Evolutionary conservation across 1,140 invertebrate species (phyloP).

Genomic region (Drosophila gunungcola): DNA sequence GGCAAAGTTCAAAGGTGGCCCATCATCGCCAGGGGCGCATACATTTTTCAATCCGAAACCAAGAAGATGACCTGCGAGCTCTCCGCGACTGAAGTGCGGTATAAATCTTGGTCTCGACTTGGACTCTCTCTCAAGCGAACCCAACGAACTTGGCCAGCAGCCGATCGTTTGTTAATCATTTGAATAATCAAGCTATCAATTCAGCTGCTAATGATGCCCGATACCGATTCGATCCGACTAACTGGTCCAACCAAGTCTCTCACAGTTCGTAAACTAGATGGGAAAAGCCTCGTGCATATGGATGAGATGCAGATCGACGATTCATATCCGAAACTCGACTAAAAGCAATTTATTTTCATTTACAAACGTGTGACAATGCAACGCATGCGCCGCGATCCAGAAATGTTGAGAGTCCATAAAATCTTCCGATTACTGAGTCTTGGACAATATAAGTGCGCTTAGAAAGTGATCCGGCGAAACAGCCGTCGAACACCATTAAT

Average conservation of each 20-base stretch:
- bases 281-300: constrained; percentile 68
- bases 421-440: constrained; percentile 9
- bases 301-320: constrained; percentile 52
- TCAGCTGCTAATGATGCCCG: constrained; percentile 81
- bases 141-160: constrained; percentile 44
- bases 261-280: constrained; percentile 76
- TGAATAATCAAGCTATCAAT: constrained; percentile 85
- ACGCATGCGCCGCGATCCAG: constrained; percentile 72
- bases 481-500: constrained; percentile 53
- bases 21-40: constrained; percentile 67
- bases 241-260: constrained; percentile 45
- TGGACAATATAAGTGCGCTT: constrained; percentile 63
- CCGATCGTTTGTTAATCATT: constrained; percentile 82
- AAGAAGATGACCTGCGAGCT: constrained; percentile 53
- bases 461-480: constrained; percentile 55
- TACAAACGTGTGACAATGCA: constrained; percentile 78
- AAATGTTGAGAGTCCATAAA: constrained; percentile 26
- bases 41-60: constrained; percentile 72
- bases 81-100: constrained; percentile 67
- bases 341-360: constrained; percentile 79
- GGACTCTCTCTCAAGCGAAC: constrained; percentile 17
- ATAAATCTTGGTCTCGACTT: constrained; percentile 60
- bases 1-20: constrained; percentile 70
- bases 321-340: constrained; percentile 43
- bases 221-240: constrained; percentile 50